These are phyloP conservation scores for Pseudachorutes palmiensis DNA, from an alignment of 1,140 invertebrate species.

Conservation along the genomic window DNA sequence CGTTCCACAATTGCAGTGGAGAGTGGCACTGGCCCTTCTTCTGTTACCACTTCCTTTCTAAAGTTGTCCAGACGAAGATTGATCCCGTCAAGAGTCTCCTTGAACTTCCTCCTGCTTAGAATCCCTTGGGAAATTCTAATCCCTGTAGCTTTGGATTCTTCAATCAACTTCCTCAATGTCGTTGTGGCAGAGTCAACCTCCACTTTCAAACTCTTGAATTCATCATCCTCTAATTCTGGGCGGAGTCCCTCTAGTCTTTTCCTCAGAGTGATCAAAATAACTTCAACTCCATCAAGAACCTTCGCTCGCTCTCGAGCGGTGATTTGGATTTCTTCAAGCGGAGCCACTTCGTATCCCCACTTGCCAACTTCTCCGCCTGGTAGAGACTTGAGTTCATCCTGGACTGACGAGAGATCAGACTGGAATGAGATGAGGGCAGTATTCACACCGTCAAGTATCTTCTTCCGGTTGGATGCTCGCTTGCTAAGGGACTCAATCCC, in stretches of 20 bases:
- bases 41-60: conserved; percentile 55
- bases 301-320: conserved; percentile 48
- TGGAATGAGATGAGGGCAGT: conserved; percentile 57
- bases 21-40: conserved; percentile 56
- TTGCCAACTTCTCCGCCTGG: background rate
- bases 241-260: conserved; percentile 74
- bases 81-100: conserved; percentile 65
- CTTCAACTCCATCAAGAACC: conserved; percentile 73
- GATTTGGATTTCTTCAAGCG: conserved; percentile 19
- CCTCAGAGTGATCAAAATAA: conserved; percentile 68
- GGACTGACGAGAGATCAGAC: conserved; percentile 35
- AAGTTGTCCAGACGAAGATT: conserved; percentile 68
- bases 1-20: conserved; percentile 57
- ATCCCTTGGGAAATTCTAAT: conserved; percentile 22
- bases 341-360: conserved; percentile 31
- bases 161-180: conserved; percentile 39
- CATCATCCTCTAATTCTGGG: conserved; percentile 67
- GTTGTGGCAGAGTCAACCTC: conserved; percentile 57
- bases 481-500: conserved; percentile 73
- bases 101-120: conserved; percentile 48
- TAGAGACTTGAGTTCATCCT: conserved; percentile 13
- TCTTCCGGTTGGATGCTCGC: conserved; percentile 70
- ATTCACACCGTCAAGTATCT: conserved; percentile 63
- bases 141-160: background rate
- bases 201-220: conserved; percentile 61